These are phyloP conservation scores for Paralichthys olivaceus DNA, from an alignment of 2,113 vertebrate species.

Conservation along the genomic window DNA sequence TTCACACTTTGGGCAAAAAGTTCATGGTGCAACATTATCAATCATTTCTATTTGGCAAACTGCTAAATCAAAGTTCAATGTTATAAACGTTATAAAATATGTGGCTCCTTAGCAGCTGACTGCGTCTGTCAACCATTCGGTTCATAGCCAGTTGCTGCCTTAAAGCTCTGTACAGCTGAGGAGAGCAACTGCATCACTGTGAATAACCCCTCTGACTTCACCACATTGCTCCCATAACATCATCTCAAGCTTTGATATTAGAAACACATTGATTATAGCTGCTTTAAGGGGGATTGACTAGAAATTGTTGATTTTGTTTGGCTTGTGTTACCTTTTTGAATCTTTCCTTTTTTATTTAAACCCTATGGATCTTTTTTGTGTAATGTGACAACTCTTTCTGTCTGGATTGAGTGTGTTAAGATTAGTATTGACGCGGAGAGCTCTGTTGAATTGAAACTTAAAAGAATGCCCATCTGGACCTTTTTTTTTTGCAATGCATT, in stretches of 20 bases:
- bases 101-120: not conserved
- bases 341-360: not conserved
- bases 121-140: not conserved
- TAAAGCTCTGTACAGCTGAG: not conserved
- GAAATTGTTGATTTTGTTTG: not conserved
- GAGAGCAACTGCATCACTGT: not conserved
- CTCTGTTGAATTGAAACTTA: not conserved
- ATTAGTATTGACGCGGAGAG: not conserved
- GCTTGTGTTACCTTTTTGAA: not conserved
- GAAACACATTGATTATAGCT: no score
- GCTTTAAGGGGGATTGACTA: not conserved
- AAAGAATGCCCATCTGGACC: not conserved
- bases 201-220: not conserved
- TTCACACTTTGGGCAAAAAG: not conserved
- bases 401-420: not conserved
- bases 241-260: not conserved
- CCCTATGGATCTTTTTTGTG: not conserved
- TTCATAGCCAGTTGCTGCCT: no score
- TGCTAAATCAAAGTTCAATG: not conserved
- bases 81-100: no score
- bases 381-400: not conserved
- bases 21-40: not conserved
- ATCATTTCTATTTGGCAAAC: rapidly evolving
- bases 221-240: not conserved
- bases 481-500: no score